These are phyloP conservation scores for Dynastes maya DNA, from an alignment of 2,888 invertebrate genomes.

Conservation along the genomic window DNA sequence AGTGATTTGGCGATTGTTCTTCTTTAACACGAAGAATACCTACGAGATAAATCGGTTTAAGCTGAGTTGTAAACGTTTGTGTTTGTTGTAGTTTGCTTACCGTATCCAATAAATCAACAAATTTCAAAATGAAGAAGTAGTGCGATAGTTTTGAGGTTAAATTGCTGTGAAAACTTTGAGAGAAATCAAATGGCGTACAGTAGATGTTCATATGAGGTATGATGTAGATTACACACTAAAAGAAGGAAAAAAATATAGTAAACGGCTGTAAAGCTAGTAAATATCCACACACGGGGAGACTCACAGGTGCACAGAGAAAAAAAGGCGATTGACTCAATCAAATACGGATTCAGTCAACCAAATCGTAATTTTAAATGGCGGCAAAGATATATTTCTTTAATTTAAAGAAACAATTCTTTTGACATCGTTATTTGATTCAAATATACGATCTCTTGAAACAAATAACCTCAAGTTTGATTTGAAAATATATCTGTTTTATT, in stretches of 20 bases:
- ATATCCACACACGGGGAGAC: too few relatives aligned
- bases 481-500: too few relatives aligned
- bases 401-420: too few relatives aligned
- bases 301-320: too few relatives aligned
- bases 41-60: constrained; percentile 64
- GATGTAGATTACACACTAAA: constrained; percentile 27
- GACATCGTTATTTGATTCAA: too few relatives aligned
- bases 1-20: constrained; percentile 85
- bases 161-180: constrained; percentile 75
- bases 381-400: too few relatives aligned
- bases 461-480: too few relatives aligned
- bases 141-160: constrained; percentile 76
- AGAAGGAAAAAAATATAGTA: not conserved
- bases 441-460: too few relatives aligned
- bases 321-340: too few relatives aligned
- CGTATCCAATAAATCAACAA: constrained; percentile 83
- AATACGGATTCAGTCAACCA: too few relatives aligned
- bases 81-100: constrained; percentile 65
- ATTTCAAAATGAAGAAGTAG: constrained; percentile 80
- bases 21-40: constrained; percentile 87
- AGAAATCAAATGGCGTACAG: constrained; percentile 83
- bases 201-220: constrained; percentile 59
- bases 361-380: too few relatives aligned
- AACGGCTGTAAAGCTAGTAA: too few relatives aligned
- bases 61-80: constrained; percentile 3